phyloP scores from a whole-genome alignment of 2,888 invertebrate genomes.

The Emmelina monodactyla region DNA sequence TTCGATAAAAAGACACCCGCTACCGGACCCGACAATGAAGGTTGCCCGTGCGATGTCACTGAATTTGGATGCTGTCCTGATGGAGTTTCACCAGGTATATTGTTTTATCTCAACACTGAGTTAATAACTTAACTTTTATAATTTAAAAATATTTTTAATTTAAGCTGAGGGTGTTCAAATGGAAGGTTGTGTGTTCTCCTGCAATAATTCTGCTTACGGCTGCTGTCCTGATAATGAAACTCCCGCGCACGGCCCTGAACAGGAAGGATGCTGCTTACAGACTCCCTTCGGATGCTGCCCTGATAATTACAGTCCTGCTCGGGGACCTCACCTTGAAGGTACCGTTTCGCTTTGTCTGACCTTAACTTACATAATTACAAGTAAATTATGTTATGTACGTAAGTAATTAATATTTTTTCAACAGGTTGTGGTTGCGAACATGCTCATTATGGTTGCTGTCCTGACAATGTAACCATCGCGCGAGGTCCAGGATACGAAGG shows the following conservation, averaged over 20 bases:
- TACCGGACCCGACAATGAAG: slow-evolving; percentile 69
- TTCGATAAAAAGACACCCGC: slow-evolving; percentile 71
- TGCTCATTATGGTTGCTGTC: slow-evolving; percentile 84
- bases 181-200: slow-evolving; percentile 78
- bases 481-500: slow-evolving; percentile 81
- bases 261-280: slow-evolving; percentile 83
- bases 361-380: no score
- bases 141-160: not conserved
- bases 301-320: slow-evolving; percentile 83
- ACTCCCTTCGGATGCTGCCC: slow-evolving; percentile 87
- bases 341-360: no score
- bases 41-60: slow-evolving; percentile 69
- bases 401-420: no score
- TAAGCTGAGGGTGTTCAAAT: slow-evolving; percentile 73
- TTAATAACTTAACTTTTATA: no score
- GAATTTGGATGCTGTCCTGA: slow-evolving; percentile 81
- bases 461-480: slow-evolving; percentile 81
- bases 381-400: not conserved
- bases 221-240: slow-evolving; percentile 88
- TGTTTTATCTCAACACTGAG: not conserved
- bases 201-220: slow-evolving; percentile 75
- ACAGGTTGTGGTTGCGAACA: slow-evolving; percentile 80
- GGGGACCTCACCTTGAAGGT: slow-evolving; percentile 79
- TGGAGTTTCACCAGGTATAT: slow-evolving; percentile 67
- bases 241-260: slow-evolving; percentile 83